Base-by-base conservation (phyloP, 2,797 vertebrate species). In the Urosaurus nigricauda region DNA sequence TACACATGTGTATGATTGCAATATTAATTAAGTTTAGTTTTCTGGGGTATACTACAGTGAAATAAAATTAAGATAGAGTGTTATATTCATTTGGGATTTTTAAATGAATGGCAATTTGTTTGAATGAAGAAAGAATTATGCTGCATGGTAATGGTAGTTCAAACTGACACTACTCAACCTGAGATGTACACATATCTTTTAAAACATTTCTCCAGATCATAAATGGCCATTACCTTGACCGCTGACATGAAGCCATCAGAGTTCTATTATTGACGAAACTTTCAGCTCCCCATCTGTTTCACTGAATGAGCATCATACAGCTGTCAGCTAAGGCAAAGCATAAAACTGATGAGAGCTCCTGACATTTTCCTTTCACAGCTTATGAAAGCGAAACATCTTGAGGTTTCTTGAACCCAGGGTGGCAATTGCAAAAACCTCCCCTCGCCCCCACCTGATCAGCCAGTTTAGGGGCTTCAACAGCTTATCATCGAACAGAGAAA, bases 231-330 rank as follows among this genome's bases (percentile, higher is more conserved):
- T 99, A 98, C 98, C 98, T 98, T 99, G 98, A 98, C 98, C 98
- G 93, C 96, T 98, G 97, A 98, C 98, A 99, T 97, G 97, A 98
- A 98, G 98, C 97, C 97, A 98, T 99, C 98, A 98, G 98, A 98
- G 98, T 99, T 98, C 98, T 98, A 98, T 99, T 99, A 99, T 99
- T 99, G 98, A 99, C 98, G 98, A 99, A 99, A 99, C 98, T 98
- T 98, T 99, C 98, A 99, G 98, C 98, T 99, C 97, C 98, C 98
- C 98, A 98, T 98, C 98, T 98, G 98, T 98, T 97, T 98, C 98
- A 98, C 98, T 98, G 98, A 99, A 98, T 98, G 98, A 97, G 98
- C 98, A 98, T 99, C 98, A 99, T 98, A 98, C 98, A 98, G 98
- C 98, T 99, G 99, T 99, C 99, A 99, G 97, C 97, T 97, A 98